Percentiles rank a stretch among this genome's conserved stretches.
Evolutionary conservation across 2,113 vertebrate species (phyloP).

Genomic region (Sphaerodactylus townsendi): DNA sequence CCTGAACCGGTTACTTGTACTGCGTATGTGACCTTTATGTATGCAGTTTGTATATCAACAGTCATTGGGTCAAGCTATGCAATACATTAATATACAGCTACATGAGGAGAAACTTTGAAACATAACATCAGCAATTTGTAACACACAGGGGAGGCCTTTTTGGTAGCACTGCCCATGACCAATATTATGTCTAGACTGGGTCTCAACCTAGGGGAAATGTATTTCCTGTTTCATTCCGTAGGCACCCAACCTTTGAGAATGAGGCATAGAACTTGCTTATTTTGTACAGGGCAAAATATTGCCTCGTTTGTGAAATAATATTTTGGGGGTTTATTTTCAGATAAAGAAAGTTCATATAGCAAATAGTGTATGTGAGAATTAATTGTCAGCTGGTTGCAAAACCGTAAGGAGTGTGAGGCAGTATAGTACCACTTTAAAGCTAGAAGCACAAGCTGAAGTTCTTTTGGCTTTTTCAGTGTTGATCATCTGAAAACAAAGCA

Average conservation of each 20-base stretch:
- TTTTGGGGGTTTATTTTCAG: background rate
- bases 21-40: no score
- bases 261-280: background rate
- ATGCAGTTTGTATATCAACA: no score
- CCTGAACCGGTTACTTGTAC: no score
- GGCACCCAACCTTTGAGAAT: background rate
- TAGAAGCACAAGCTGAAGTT: no score
- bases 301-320: background rate
- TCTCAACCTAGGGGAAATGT: background rate
- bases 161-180: background rate
- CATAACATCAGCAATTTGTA: background rate
- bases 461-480: background rate
- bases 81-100: no score
- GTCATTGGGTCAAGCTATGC: no score
- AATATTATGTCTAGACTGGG: background rate
- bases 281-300: background rate
- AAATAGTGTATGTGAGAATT: no score
- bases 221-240: background rate
- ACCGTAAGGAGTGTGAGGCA: background rate
- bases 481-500: slow-evolving; percentile 30
- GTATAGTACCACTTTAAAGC: background rate
- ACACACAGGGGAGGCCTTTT: background rate
- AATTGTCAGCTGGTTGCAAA: background rate
- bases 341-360: background rate
- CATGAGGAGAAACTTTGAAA: background rate